These are phyloP conservation scores for Leptura quadrifasciata DNA, from an alignment of 2,888 invertebrate genomes.

Conservation along the genomic window DNA sequence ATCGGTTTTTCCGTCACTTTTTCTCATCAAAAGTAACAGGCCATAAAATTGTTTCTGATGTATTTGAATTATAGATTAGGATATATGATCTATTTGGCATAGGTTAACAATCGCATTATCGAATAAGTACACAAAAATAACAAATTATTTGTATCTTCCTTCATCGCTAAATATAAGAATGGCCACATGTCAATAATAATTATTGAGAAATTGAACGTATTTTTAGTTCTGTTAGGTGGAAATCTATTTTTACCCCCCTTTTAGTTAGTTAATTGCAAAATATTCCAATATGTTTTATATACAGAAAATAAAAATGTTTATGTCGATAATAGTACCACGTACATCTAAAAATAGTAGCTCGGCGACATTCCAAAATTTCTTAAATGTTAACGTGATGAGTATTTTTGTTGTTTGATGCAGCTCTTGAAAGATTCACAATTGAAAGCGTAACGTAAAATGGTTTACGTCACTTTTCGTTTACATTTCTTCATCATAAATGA, in stretches of 20 bases:
- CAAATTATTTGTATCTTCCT: neutral
- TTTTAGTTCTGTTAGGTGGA: slow-evolving; percentile 1
- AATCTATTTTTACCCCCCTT: slow-evolving; percentile 22
- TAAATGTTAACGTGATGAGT: slow-evolving; percentile 8
- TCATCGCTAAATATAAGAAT: slow-evolving; percentile 20
- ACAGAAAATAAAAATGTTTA: slow-evolving; percentile 9
- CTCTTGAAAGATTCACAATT: neutral
- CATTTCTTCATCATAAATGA: neutral
- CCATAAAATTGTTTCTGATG: no score
- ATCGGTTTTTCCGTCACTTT: no score
- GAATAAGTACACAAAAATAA: no score
- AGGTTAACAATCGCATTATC: no score
- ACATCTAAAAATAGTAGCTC: neutral
- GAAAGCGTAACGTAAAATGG: neutral
- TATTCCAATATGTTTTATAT: neutral
- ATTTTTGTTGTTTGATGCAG: neutral
- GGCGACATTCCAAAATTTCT: slow-evolving; percentile 26
- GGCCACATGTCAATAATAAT: slow-evolving; percentile 13
- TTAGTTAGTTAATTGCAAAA: slow-evolving; percentile 14
- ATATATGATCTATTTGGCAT: no score
- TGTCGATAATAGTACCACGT: slow-evolving; percentile 9
- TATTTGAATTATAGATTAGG: no score
- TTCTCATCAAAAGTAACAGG: no score
- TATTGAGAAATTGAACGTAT: slow-evolving; percentile 1
- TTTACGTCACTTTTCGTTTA: neutral